A percentile compares a stretch with the other conserved stretches of the same genome.
These are phyloP conservation scores for Emmelina monodactyla DNA, from an alignment of 2,888 invertebrate species.

Conservation along the genomic window DNA sequence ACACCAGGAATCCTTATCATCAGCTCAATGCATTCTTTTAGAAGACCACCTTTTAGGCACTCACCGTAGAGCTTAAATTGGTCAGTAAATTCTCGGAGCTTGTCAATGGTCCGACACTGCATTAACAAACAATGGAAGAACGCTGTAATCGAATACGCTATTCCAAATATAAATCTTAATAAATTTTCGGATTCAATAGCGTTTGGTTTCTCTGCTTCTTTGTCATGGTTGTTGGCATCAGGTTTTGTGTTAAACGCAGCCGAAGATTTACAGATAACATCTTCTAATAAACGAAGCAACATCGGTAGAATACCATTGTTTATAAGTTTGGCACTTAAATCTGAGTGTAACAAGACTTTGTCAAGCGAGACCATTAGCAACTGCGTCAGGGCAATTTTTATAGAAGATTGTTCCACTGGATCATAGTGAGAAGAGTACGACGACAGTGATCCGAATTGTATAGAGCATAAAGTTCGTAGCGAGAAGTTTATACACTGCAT, in stretches of 20 bases:
- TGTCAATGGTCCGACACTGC: slow-evolving; percentile 60
- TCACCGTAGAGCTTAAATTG: slow-evolving; percentile 67
- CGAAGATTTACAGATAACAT: slow-evolving; percentile 47
- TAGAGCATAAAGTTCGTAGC: slow-evolving; percentile 64
- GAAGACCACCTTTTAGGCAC: slow-evolving; percentile 63
- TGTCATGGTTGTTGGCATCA: slow-evolving; percentile 26
- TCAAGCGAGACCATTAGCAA: slow-evolving; percentile 66
- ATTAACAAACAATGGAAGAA: slow-evolving; percentile 68
- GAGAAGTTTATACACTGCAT: slow-evolving; percentile 69
- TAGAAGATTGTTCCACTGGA: slow-evolving; percentile 40
- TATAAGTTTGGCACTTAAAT: slow-evolving; percentile 64
- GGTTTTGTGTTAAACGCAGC: slow-evolving; percentile 26
- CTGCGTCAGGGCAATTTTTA: slow-evolving; percentile 65
- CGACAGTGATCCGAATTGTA: slow-evolving; percentile 65
- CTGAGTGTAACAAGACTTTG: slow-evolving; percentile 56
- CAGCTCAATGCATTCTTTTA: slow-evolving; percentile 61
- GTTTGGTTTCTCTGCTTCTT: slow-evolving; percentile 22
- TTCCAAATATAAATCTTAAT: slow-evolving; percentile 68
- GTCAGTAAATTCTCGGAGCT: slow-evolving; percentile 63
- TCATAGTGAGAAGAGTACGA: slow-evolving; percentile 27
- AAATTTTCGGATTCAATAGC: slow-evolving; percentile 54
- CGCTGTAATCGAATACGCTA: slow-evolving; percentile 64
- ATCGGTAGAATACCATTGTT: slow-evolving; percentile 69
- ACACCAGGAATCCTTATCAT: slow-evolving; percentile 58
- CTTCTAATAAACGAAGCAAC: slow-evolving; percentile 66